A percentile compares a stretch with the other conserved stretches of the same genome.
These are phyloP conservation scores for Eubucco bourcierii DNA, from an alignment of 2,113 vertebrate species.

Conservation along the genomic window DNA sequence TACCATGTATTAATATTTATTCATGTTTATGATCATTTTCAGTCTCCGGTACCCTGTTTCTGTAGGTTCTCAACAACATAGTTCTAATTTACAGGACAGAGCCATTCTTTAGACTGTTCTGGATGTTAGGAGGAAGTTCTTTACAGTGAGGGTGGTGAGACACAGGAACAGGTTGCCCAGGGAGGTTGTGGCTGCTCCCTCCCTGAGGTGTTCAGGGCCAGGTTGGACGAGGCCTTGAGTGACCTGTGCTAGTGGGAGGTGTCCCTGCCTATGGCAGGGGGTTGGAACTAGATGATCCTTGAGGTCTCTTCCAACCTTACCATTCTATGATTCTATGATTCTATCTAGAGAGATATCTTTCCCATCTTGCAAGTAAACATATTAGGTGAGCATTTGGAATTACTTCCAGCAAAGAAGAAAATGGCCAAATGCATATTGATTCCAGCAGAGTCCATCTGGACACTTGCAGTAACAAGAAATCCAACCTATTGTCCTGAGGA, in stretches of 20 bases:
- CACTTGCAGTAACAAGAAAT: background rate
- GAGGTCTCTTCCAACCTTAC: no score
- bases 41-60: background rate
- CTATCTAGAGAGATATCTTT: background rate
- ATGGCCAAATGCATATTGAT: background rate
- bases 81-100: background rate
- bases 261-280: no score
- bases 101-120: background rate
- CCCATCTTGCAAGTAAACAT: background rate
- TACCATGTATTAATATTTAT: background rate
- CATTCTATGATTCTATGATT: no score
- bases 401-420: background rate
- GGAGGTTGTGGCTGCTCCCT: no score
- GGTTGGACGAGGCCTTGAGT: no score
- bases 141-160: no score
- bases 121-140: no score
- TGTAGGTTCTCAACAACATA: background rate
- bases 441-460: background rate
- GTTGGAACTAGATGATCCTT: no score
- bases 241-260: no score
- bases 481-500: background rate
- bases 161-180: no score
- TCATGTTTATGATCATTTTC: background rate
- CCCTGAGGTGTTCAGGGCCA: no score
- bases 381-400: accelerated